Evolutionary conservation across 2,797 vertebrate genomes (phyloP).

Genomic region (Meriones psammophilus): DNA sequence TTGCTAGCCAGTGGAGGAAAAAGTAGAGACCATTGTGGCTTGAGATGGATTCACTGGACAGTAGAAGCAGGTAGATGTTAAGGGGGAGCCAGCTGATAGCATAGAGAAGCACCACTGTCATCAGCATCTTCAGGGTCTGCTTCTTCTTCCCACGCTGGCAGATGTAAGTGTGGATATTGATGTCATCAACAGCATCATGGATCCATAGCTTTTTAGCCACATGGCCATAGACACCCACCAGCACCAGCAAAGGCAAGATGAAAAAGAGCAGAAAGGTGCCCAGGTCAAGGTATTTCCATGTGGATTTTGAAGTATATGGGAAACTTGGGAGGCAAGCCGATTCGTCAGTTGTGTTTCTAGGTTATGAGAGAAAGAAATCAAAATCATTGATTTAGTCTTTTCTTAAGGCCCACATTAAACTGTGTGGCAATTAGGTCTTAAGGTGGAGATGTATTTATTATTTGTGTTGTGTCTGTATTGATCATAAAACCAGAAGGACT

Average conservation of each 20-base stretch:
- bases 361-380: constrained; percentile 70
- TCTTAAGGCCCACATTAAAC: not conserved
- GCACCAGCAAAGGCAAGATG: constrained; percentile 88
- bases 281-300: constrained; percentile 90
- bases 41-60: constrained; percentile 94
- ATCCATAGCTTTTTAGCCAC: constrained; percentile 90
- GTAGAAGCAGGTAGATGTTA: constrained; percentile 94
- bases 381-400: not conserved
- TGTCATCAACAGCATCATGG: constrained; percentile 87
- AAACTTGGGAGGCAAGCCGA: constrained; percentile 88
- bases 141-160: constrained; percentile 90
- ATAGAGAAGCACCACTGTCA: constrained; percentile 93
- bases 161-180: constrained; percentile 89
- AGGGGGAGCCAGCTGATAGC: constrained; percentile 95
- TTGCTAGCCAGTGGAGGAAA: constrained; percentile 96
- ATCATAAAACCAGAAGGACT: not conserved
- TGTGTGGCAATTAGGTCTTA: not conserved
- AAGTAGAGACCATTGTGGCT: constrained; percentile 95
- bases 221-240: constrained; percentile 85
- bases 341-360: constrained; percentile 87
- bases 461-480: not conserved
- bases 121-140: constrained; percentile 94
- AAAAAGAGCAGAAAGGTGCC: constrained; percentile 89
- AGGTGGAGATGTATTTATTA: not conserved
- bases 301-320: constrained; percentile 88